Percentiles rank a stretch among this genome's conserved stretches.
These are phyloP conservation scores for Danio aesculapii DNA, from an alignment of 2,797 vertebrate genomes.

Conservation along the genomic window DNA sequence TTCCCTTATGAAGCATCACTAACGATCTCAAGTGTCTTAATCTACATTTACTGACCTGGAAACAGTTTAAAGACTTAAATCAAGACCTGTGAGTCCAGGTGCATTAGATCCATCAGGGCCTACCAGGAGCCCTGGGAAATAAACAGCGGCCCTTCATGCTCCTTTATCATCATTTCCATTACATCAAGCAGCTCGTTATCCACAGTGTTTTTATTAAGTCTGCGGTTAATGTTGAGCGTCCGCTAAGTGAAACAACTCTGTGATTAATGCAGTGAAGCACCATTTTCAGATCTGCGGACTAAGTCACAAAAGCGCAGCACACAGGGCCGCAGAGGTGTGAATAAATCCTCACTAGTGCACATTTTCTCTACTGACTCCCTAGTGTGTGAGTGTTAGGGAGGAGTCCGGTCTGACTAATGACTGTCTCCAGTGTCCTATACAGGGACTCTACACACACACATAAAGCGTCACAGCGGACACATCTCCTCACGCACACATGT, in stretches of 20 bases:
- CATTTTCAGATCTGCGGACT: slow-evolving; percentile 25
- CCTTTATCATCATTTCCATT: slow-evolving; percentile 44
- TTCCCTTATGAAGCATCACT: not conserved
- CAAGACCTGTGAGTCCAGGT: slow-evolving; percentile 5
- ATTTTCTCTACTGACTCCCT: slow-evolving; percentile 30
- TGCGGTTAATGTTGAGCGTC: slow-evolving; percentile 31
- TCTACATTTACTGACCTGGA: not conserved
- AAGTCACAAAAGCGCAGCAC: slow-evolving; percentile 4
- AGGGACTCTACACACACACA: slow-evolving; percentile 1
- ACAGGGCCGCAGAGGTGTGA: slow-evolving; percentile 8
- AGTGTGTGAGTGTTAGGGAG: slow-evolving; percentile 30
- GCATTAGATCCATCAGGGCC: slow-evolving; percentile 8
- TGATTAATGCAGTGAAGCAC: slow-evolving; percentile 22
- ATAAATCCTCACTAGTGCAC: slow-evolving; percentile 16
- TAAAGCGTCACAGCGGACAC: slow-evolving; percentile 10
- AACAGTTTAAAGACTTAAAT: slow-evolving; percentile 20
- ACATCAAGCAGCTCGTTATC: slow-evolving; percentile 39
- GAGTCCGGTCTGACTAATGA: slow-evolving; percentile 42
- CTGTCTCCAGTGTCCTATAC: slow-evolving; percentile 40
- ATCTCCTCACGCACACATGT: slow-evolving; percentile 24
- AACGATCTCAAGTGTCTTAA: slow-evolving; percentile 1
- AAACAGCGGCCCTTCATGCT: slow-evolving; percentile 9
- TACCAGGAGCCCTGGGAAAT: slow-evolving; percentile 29
- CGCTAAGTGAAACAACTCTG: slow-evolving; percentile 10
- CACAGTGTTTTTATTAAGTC: slow-evolving; percentile 34